A percentile compares a stretch with the other conserved stretches of the same genome.
phyloP scores from a whole-genome alignment of 2,113 vertebrate species.

The Prochilodus magdalenae region DNA sequence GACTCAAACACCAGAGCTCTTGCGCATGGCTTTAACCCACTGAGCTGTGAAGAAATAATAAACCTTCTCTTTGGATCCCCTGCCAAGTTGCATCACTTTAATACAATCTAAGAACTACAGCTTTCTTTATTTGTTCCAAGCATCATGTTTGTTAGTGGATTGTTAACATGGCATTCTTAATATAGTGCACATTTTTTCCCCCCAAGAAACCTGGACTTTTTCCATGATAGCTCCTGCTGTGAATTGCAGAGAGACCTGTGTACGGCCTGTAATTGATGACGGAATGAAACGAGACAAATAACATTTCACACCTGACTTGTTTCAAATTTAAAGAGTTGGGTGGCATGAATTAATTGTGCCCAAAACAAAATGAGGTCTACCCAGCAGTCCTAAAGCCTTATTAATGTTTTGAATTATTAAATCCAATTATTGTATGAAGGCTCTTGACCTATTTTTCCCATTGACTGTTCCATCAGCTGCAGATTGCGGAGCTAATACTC shows the following conservation, averaged over 20 bases:
- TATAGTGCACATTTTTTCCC: not conserved
- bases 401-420: conserved; percentile 80
- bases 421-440: conserved; percentile 74
- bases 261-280: conserved; percentile 51
- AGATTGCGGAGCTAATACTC: conserved; percentile 48
- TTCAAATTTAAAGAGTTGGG: conserved; percentile 68
- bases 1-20: conserved; percentile 32
- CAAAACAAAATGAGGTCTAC: conserved; percentile 71
- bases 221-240: not conserved
- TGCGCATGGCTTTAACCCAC: conserved; percentile 23
- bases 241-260: conserved; percentile 32
- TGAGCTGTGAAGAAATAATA: conserved; percentile 38
- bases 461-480: conserved; percentile 63
- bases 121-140: not conserved
- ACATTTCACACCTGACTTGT: conserved; percentile 61
- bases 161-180: not conserved
- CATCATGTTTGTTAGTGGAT: conserved; percentile 29
- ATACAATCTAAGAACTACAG: conserved; percentile 21
- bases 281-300: conserved; percentile 60
- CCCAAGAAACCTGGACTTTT: not conserved
- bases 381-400: conserved; percentile 58
- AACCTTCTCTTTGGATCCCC: conserved; percentile 1
- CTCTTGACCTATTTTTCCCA: conserved; percentile 72
- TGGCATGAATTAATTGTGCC: conserved; percentile 70
- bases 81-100: conserved; percentile 20